Evolutionary conservation across 2,888 invertebrate species (phyloP).

Genomic region (Keiferia lycopersicella): DNA sequence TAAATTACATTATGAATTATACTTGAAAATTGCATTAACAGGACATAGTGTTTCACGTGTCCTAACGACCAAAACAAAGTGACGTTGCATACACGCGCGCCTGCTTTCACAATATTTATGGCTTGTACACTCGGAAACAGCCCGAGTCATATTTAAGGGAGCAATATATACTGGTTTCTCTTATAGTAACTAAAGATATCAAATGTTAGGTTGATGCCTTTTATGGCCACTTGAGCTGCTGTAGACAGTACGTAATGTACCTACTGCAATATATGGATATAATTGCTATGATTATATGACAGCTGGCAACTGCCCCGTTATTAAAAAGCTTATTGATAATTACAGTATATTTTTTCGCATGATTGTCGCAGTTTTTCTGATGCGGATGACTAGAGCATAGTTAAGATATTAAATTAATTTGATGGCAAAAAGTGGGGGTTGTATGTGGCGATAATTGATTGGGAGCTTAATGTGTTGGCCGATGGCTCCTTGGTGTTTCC

Average conservation of each 20-base stretch:
- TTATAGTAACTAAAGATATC: too few relatives aligned
- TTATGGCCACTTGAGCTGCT: too few relatives aligned
- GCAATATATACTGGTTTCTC: too few relatives aligned
- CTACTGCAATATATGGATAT: slow-evolving; percentile 23
- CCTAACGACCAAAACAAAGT: slow-evolving; percentile 19
- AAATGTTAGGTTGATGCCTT: too few relatives aligned
- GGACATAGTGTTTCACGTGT: slow-evolving; percentile 13
- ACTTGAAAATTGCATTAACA: slow-evolving; percentile 6
- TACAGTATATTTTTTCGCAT: slow-evolving; percentile 26
- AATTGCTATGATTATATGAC: slow-evolving; percentile 28
- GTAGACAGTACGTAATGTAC: background rate
- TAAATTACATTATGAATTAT: slow-evolving; percentile 10
- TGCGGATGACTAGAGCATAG: slow-evolving; percentile 35
- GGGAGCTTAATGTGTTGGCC: slow-evolving; percentile 34
- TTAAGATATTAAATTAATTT: slow-evolving; percentile 50
- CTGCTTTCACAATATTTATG: slow-evolving; percentile 26
- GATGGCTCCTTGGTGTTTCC: slow-evolving; percentile 25
- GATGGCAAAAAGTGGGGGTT: slow-evolving; percentile 35
- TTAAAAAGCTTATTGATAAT: slow-evolving; percentile 27
- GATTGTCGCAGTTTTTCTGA: slow-evolving; percentile 24
- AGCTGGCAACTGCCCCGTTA: slow-evolving; percentile 25
- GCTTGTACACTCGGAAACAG: background rate
- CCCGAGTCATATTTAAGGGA: too few relatives aligned
- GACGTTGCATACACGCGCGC: slow-evolving; percentile 13
- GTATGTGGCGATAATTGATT: slow-evolving; percentile 46